phyloP scores from a whole-genome alignment of 2,888 invertebrate species.

The Charanyca ferruginea region DNA sequence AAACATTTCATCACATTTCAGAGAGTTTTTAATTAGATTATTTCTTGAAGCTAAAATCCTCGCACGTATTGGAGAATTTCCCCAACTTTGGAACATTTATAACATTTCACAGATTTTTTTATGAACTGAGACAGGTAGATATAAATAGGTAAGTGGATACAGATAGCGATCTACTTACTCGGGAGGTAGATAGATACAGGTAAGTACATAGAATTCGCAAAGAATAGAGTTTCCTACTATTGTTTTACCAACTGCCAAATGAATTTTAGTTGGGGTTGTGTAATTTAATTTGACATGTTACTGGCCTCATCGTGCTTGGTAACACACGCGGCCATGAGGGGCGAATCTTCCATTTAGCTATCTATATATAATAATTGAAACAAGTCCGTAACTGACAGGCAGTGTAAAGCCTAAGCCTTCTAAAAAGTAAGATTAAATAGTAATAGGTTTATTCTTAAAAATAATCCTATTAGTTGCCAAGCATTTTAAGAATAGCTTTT shows the following conservation, averaged over 20 bases:
- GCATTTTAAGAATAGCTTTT: background rate
- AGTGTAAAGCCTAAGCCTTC: background rate
- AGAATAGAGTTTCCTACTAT: slow-evolving; percentile 39
- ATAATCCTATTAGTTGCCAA: background rate
- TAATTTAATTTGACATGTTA: slow-evolving; percentile 56
- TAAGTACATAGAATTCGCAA: slow-evolving; percentile 52
- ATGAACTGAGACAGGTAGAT: slow-evolving; percentile 30
- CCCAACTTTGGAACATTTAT: slow-evolving; percentile 66
- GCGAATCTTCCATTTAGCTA: slow-evolving; percentile 7
- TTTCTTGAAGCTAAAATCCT: slow-evolving; percentile 68
- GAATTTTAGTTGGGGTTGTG: slow-evolving; percentile 43
- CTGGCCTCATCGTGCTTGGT: slow-evolving; percentile 13
- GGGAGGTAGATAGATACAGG: slow-evolving; percentile 42
- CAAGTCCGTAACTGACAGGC: background rate
- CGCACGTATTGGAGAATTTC: slow-evolving; percentile 71
- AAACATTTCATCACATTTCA: slow-evolving; percentile 69
- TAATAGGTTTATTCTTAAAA: background rate
- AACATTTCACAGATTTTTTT: slow-evolving; percentile 53
- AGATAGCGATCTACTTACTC: slow-evolving; percentile 5
- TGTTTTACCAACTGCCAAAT: slow-evolving; percentile 42
- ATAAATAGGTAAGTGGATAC: slow-evolving; percentile 11
- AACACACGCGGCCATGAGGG: slow-evolving; percentile 32
- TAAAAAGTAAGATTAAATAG: background rate
- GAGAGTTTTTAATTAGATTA: slow-evolving; percentile 75
- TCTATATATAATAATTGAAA: background rate